Conservation (phyloP, 1,140 invertebrate species). For the Chironomus striatipennis region DNA sequence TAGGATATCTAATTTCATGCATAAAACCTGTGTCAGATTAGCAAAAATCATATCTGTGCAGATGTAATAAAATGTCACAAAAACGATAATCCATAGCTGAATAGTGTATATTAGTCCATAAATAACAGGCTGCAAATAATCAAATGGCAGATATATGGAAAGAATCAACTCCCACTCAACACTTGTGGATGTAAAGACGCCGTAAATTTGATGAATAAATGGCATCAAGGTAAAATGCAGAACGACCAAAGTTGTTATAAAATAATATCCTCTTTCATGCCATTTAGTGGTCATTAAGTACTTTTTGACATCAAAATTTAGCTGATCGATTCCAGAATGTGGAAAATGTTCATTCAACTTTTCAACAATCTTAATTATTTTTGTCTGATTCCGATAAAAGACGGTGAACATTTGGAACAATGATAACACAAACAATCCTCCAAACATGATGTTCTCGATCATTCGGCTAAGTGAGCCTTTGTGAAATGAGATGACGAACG, state of each 20-base stretch:
- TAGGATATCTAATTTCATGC: not conserved
- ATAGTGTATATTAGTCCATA: not conserved
- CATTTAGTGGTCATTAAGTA: not conserved
- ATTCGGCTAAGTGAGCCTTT: not conserved
- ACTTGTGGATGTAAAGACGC: not conserved
- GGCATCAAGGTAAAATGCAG: not conserved
- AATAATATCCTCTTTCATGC: not conserved
- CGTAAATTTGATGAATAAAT: not conserved
- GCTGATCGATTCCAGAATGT: not conserved
- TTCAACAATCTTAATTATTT: not conserved
- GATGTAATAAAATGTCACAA: not conserved
- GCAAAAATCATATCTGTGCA: not conserved
- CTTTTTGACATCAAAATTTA: not conserved
- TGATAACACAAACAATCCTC: not conserved
- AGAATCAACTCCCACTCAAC: not conserved
- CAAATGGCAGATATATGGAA: not conserved
- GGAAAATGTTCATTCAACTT: not conserved
- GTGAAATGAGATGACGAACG: not conserved
- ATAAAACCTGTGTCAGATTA: not conserved
- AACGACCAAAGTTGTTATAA: not conserved
- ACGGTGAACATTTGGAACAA: not conserved
- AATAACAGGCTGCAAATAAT: not conserved
- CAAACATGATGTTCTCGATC: not conserved
- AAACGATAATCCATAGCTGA: not conserved
- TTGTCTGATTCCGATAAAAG: not conserved